phyloP scores from a whole-genome alignment of 2,113 vertebrate species.

The Tetraodon nigroviridis region DNA sequence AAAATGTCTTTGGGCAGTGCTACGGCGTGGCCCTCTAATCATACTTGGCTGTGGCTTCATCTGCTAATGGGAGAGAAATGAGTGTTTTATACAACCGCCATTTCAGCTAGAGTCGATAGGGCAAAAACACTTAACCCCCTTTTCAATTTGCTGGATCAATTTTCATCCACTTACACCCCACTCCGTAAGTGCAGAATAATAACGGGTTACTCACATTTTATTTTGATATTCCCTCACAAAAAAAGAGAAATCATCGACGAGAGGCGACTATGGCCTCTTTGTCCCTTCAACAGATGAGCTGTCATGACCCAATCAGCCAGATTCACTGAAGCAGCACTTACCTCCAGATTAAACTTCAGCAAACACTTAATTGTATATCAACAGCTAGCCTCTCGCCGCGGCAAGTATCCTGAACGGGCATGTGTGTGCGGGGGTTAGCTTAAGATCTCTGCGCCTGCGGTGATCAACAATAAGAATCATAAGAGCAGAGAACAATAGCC shows the following conservation, averaged over 20 bases:
- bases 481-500: constrained; percentile 45
- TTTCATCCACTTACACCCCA: constrained; percentile 88
- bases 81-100: constrained; percentile 83
- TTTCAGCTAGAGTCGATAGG: constrained; percentile 86
- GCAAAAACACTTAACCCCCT: constrained; percentile 84
- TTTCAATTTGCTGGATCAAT: constrained; percentile 93
- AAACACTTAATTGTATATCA: constrained; percentile 82
- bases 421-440: constrained; percentile 15
- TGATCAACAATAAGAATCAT: constrained; percentile 72
- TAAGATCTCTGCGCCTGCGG: constrained; percentile 79
- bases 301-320: constrained; percentile 79
- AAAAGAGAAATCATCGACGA: constrained; percentile 81
- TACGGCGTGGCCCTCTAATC: constrained; percentile 75
- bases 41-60: constrained; percentile 80
- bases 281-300: constrained; percentile 70
- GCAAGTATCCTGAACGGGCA: constrained; percentile 51
- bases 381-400: constrained; percentile 75
- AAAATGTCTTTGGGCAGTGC: constrained; percentile 63
- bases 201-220: constrained; percentile 90
- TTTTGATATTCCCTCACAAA: constrained; percentile 87
- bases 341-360: constrained; percentile 81
- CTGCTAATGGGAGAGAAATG: constrained; percentile 90
- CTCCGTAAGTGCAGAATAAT: constrained; percentile 90
- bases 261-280: constrained; percentile 70
- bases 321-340: constrained; percentile 84